Conservation (phyloP, 2,113 vertebrate species). For the Noctilio leporinus region DNA sequence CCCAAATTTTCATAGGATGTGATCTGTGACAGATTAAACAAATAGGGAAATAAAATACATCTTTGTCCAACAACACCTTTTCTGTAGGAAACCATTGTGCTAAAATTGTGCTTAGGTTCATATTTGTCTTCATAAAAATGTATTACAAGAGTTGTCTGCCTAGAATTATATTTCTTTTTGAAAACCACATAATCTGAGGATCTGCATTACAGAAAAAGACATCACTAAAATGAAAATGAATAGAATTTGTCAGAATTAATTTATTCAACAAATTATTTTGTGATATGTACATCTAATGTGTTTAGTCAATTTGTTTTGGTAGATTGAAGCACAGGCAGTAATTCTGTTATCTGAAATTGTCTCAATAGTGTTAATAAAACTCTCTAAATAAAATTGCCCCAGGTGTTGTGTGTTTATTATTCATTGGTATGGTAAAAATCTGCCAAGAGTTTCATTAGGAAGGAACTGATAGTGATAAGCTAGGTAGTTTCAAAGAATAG, state of each 20-base stretch:
- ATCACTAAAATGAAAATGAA: background rate
- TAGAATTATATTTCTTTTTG: background rate
- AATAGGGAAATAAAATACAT: background rate
- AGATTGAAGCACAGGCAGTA: background rate
- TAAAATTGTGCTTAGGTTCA: background rate
- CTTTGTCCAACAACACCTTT: background rate
- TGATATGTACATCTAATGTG: background rate
- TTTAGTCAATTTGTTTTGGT: background rate
- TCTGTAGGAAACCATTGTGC: background rate
- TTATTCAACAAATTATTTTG: background rate
- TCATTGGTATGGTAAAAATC: background rate
- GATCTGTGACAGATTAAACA: background rate
- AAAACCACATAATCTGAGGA: background rate
- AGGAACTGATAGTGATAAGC: background rate
- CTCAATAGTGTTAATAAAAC: constrained; percentile 21
- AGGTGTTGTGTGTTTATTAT: background rate
- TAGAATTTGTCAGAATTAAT: background rate
- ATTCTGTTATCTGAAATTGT: background rate
- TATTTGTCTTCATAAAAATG: background rate
- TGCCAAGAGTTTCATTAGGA: background rate
- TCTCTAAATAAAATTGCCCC: background rate
- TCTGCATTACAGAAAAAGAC: background rate
- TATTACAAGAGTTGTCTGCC: background rate
- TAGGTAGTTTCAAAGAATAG: background rate
- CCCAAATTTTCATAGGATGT: background rate